Percentiles rank a stretch among this genome's conserved stretches.
These are phyloP conservation scores for Phallusia fumigata DNA, from an alignment of 23 tunicate species.

Conservation along the genomic window DNA sequence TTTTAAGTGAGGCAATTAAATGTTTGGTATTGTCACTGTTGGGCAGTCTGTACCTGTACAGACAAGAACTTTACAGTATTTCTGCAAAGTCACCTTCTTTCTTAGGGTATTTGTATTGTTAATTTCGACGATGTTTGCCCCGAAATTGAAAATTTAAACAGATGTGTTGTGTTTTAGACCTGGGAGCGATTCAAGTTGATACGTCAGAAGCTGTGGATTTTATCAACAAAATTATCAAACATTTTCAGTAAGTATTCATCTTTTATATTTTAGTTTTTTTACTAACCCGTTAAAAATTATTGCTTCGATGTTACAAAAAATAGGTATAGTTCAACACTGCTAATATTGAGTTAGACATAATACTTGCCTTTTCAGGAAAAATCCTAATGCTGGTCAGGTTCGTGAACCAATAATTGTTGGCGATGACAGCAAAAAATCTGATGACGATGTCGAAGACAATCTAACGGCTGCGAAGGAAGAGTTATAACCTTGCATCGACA, in stretches of 20 bases:
- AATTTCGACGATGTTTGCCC: no score
- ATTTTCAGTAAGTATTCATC: constrained; percentile 40
- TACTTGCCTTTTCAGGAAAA: background rate
- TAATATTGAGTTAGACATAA: no score
- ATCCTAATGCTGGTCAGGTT: background rate
- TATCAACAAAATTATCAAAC: constrained; percentile 27
- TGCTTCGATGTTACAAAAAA: no score
- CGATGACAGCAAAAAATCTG: background rate
- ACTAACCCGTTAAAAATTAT: no score
- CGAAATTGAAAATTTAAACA: background rate
- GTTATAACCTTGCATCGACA: background rate
- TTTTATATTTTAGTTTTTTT: no score
- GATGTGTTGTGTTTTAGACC: constrained; percentile 25
- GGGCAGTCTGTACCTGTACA: no score
- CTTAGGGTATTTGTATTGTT: no score
- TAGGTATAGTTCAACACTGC: no score
- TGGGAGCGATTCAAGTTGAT: constrained; percentile 23
- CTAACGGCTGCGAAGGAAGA: background rate
- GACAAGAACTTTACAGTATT: no score
- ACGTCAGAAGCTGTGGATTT: constrained; percentile 23
- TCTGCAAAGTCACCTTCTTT: no score
- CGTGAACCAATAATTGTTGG: background rate
- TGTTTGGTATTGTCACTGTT: no score
- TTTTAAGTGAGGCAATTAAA: no score
- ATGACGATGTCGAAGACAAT: background rate